Evolutionary conservation across 2,113 vertebrate species (phyloP).

Genomic region (Hydrolagus affinis): DNA sequence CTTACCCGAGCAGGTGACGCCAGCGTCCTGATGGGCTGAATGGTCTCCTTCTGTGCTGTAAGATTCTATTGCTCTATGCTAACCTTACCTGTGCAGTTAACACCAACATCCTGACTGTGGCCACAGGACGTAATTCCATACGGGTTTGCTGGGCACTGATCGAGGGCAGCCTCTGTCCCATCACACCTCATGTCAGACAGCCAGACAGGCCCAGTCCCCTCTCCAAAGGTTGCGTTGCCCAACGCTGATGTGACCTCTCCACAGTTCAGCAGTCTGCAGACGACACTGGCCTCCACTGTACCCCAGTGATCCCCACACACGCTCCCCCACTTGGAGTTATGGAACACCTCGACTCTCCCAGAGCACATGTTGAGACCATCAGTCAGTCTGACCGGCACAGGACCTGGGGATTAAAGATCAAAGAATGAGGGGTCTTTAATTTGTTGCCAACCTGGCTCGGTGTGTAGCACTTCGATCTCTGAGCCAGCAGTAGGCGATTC

Average conservation of each 20-base stretch:
- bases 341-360: conserved; percentile 38
- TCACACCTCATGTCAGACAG: conserved; percentile 34
- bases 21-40: neutral
- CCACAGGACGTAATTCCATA: conserved; percentile 23
- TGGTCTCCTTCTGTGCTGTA: too few relatives aligned
- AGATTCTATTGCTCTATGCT: too few relatives aligned
- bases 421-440: neutral
- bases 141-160: conserved; percentile 19
- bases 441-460: too few relatives aligned
- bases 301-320: conserved; percentile 48
- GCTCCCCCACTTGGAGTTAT: conserved; percentile 35
- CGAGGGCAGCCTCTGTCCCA: conserved; percentile 39
- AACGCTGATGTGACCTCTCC: conserved; percentile 35
- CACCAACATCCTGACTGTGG: conserved; percentile 6
- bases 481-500: too few relatives aligned
- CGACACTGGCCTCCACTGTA: conserved; percentile 34
- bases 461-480: too few relatives aligned
- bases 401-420: neutral
- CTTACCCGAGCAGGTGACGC: conserved; percentile 12
- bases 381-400: neutral
- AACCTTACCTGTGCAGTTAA: conserved; percentile 41
- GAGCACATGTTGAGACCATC: neutral
- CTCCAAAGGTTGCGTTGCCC: conserved; percentile 36
- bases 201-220: conserved; percentile 24
- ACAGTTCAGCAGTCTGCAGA: conserved; percentile 48